A percentile compares a stretch with the other conserved stretches of the same genome.
Conservation (phyloP, 2,113 vertebrate species). For the Ginglymostoma cirratum region DNA sequence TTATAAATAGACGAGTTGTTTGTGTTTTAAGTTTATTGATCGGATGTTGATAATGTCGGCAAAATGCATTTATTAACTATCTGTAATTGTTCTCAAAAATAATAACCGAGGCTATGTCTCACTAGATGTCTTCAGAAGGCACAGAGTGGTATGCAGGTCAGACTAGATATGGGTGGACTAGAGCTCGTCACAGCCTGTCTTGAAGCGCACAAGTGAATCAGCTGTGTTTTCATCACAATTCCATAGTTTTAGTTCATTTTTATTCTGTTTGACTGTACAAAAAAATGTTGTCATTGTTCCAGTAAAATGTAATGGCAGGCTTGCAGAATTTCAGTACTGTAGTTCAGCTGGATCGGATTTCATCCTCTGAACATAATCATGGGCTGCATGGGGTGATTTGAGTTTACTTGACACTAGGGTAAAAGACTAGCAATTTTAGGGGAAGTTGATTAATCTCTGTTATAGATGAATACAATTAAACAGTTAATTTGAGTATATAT, state of each 20-base stretch:
- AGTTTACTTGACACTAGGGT: background rate
- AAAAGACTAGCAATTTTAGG: background rate
- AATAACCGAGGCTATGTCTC: background rate
- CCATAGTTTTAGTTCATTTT: background rate
- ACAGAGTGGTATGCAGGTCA: background rate
- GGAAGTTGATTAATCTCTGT: background rate
- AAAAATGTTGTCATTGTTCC: background rate
- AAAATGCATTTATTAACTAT: background rate
- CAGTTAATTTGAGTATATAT: background rate
- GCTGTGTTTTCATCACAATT: background rate
- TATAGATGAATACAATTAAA: background rate
- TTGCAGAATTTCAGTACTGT: background rate
- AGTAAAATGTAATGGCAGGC: background rate
- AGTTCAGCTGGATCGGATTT: background rate
- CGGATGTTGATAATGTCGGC: background rate
- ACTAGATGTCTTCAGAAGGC: background rate
- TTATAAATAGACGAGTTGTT: background rate
- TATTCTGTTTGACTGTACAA: background rate
- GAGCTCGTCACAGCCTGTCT: background rate
- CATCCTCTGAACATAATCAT: background rate
- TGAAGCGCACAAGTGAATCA: background rate
- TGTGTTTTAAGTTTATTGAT: background rate
- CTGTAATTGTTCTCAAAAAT: background rate
- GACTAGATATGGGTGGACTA: background rate
- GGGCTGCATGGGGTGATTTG: background rate